These are phyloP conservation scores for Chlorodrepanis virens DNA, from an alignment of 2,113 vertebrate species.

Conservation along the genomic window DNA sequence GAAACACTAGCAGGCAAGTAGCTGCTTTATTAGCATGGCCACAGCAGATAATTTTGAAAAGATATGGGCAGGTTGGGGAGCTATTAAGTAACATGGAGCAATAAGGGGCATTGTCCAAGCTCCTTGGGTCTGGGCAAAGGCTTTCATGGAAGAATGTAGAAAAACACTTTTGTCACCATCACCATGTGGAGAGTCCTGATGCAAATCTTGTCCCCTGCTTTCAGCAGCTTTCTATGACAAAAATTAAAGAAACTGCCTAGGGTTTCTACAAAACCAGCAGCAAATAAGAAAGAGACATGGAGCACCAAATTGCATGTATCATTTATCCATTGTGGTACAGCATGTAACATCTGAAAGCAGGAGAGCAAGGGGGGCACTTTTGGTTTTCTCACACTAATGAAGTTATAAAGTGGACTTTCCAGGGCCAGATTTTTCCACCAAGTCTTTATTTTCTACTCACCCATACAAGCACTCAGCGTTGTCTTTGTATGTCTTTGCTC, in stretches of 20 bases:
- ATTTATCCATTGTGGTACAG: not conserved
- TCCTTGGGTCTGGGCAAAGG: not conserved
- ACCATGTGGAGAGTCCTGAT: not conserved
- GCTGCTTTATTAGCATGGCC: not conserved
- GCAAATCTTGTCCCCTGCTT: not conserved
- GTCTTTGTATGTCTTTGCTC: not conserved
- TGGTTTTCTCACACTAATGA: not conserved
- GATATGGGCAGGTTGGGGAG: not conserved
- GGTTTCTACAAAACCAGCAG: not conserved
- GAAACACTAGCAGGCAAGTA: not conserved
- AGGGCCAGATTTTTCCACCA: not conserved
- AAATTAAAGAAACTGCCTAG: not conserved
- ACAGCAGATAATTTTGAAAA: not conserved
- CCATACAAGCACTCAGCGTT: not conserved
- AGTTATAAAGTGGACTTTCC: not conserved
- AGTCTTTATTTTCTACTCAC: not conserved
- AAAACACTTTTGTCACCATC: not conserved
- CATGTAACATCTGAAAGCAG: not conserved
- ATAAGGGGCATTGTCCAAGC: not conserved
- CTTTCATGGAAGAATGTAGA: not conserved
- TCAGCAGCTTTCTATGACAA: not conserved
- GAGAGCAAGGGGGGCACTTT: not conserved
- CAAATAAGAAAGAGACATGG: not conserved
- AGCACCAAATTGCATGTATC: not conserved
- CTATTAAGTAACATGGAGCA: not conserved